Evolutionary conservation across 2,113 vertebrate genomes (phyloP), one percentile per base, ranked within the genome.

Genomic region (Podarcis cretensis): DNA sequence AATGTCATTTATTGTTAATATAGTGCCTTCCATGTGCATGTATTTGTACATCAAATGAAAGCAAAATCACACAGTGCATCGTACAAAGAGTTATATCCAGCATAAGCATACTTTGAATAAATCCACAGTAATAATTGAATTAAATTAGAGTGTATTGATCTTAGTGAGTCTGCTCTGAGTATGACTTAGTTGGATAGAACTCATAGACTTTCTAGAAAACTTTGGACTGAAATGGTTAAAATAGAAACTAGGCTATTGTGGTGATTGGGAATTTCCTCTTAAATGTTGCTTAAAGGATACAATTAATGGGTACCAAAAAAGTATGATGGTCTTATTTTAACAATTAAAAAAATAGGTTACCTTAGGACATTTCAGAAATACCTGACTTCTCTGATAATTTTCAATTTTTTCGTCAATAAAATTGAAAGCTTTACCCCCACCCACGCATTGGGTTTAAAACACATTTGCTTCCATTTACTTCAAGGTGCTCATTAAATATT

Each of bases 311-410:
- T 27, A 54, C 43, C n/a, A 54, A 54, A 30, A 9, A 79, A 54
- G 48, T 54, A 54, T n/a, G 30, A 73, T 16, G 30, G 13, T 35
- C 73, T n/a, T 20, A 63, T 14, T 20, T 81, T 23, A 59, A 75
- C 32, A 37, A 8, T 25, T 76, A 40, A 10, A 5, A 63, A 23
- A 81, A 23, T 32, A 32, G 13, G 78, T 30, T 32, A 3, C 83
- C 81, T 84, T 5, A 76, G 88, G 71, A 1, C 73, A 37, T 57
- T 84, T 90, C 71, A 85, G 65, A 74, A 84, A 84, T 74, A 71
- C 9, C 12, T 84, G 43, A 16, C 27, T 13, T 27, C 8, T 78
- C 1, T 79, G 43, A 5, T 30, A 10, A 54, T 54, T 79, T 43
- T 48, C 3, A 54, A 54, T 54, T 54, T 12, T 54, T 54, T 54